These are phyloP conservation scores for Bombus superbus DNA, from an alignment of 1,140 invertebrate genomes.

Conservation along the genomic window DNA sequence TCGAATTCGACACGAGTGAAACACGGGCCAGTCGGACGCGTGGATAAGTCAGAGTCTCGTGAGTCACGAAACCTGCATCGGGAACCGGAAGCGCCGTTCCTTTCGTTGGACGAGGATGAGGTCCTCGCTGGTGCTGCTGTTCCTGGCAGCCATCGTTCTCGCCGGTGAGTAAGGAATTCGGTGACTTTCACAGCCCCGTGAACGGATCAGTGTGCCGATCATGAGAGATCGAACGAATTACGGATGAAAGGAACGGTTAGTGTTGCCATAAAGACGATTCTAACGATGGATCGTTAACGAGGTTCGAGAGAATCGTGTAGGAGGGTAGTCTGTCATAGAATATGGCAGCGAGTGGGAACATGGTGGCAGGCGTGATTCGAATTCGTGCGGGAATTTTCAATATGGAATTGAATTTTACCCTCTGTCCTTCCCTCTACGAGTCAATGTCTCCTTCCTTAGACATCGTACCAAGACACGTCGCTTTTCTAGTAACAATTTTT, in stretches of 20 bases:
- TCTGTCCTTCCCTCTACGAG: too few relatives aligned
- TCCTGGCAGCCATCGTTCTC: conserved; percentile 67
- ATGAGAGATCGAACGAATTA: neutral
- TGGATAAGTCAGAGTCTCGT: conserved; percentile 23
- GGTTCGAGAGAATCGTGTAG: neutral
- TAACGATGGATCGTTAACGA: neutral
- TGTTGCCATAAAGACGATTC: neutral
- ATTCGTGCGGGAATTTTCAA: conserved; percentile 27
- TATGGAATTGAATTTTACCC: conserved; percentile 29
- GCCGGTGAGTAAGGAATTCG: conserved; percentile 73
- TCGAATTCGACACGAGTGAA: neutral
- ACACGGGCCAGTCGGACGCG: neutral
- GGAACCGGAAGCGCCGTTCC: conserved; percentile 11
- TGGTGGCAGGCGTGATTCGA: conserved; percentile 32
- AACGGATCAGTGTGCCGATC: too few relatives aligned
- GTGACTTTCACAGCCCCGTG: too few relatives aligned
- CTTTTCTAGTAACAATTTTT: neutral
- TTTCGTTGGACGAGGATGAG: conserved; percentile 68
- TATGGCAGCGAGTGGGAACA: conserved; percentile 18
- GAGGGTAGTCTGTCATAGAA: neutral
- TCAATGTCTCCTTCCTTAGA: neutral
- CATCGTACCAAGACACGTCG: neutral
- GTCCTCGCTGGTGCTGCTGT: conserved; percentile 74
- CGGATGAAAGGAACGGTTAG: too few relatives aligned
- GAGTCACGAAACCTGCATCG: neutral